Evolutionary conservation across 2,888 invertebrate species (phyloP), one percentile per base, ranked within the genome.

Genomic region (Caenorhabditis sp.): DNA sequence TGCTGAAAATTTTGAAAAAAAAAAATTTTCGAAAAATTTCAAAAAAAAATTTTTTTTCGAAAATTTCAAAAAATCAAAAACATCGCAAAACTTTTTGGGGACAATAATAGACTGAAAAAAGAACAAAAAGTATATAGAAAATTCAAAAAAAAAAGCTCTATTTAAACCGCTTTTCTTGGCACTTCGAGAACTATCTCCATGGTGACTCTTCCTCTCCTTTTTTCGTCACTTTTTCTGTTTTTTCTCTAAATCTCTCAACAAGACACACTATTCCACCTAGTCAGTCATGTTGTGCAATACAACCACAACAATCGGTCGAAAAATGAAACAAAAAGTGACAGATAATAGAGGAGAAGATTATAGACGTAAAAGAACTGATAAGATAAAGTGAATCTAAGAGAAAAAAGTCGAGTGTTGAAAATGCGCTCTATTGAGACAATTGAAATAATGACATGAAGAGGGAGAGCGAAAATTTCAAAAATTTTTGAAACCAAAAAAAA

Each of bases 221-320:
- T n/a, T n/a, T n/a, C n/a, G n/a, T n/a, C n/a, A n/a, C n/a, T n/a
- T n/a, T n/a, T 19, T 47, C 19, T 47, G 19, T 38, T 47, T 47
- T 47, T 47, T 47, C 47, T 44, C 44, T 44, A 22, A 19, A 6
- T 26, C 24, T 54, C 54, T 26, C 26, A 24, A 54, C 14, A 54
- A 54, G 12, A 14, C 3, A 26, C 12, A 54, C 8, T 54, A 26
- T 54, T 26, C 26, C 54, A 10, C 0, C n/a, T 19, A 3, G 19
- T 26, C 12, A 12, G 54, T 54, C 24, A 54, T 19, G 14, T 54
- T 54, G 54, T 54, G 54, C 26, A 54, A 54, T 54, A 54, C 5
- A 49, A 2, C 0, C n/a, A 49, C 49, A 49, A n/a, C 19, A 19
- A n/a, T 19, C 7, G 7, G 19, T 5, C 4, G 19, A 47, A 47